Conservation (phyloP, 1,140 invertebrate species). For the Platyscapa corneri region DNA sequence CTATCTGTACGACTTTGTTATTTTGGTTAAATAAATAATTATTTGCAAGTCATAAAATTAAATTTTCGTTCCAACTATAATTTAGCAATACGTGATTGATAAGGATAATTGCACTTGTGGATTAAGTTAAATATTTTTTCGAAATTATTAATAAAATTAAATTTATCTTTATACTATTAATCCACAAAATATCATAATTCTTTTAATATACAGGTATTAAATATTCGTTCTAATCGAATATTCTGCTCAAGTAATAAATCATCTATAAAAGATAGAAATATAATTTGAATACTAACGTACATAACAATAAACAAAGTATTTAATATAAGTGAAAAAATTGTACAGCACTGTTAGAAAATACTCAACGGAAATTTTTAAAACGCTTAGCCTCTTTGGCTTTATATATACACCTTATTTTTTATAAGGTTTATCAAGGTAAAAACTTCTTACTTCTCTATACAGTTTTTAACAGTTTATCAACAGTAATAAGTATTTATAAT, state of each 20-base stretch:
- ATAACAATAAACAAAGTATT: slow-evolving; percentile 49
- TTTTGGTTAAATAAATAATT: slow-evolving; percentile 23
- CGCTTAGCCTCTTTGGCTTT: slow-evolving; percentile 33
- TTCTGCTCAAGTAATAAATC: slow-evolving; percentile 41
- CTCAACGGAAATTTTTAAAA: slow-evolving; percentile 30
- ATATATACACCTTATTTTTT: slow-evolving; percentile 25
- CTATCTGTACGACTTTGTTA: neutral
- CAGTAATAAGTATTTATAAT: slow-evolving; percentile 47
- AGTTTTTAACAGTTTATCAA: slow-evolving; percentile 50
- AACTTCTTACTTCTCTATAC: slow-evolving; percentile 36
- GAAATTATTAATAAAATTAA: slow-evolving; percentile 34
- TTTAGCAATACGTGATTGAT: neutral
- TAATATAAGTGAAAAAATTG: slow-evolving; percentile 23
- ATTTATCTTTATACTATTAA: slow-evolving; percentile 37
- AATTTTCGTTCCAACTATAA: slow-evolving; percentile 26
- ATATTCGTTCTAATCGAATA: neutral
- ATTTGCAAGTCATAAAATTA: slow-evolving; percentile 25
- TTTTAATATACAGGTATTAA: neutral
- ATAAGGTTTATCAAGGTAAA: slow-evolving; percentile 6
- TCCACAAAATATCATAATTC: slow-evolving; percentile 51
- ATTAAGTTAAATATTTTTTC: slow-evolving; percentile 34
- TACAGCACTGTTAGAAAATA: slow-evolving; percentile 33
- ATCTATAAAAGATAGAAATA: slow-evolving; percentile 37
- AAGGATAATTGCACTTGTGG: slow-evolving; percentile 41
- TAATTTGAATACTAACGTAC: slow-evolving; percentile 41